These are phyloP conservation scores for Drosophila pectinifera DNA, from an alignment of 1,140 invertebrate genomes.

Conservation along the genomic window DNA sequence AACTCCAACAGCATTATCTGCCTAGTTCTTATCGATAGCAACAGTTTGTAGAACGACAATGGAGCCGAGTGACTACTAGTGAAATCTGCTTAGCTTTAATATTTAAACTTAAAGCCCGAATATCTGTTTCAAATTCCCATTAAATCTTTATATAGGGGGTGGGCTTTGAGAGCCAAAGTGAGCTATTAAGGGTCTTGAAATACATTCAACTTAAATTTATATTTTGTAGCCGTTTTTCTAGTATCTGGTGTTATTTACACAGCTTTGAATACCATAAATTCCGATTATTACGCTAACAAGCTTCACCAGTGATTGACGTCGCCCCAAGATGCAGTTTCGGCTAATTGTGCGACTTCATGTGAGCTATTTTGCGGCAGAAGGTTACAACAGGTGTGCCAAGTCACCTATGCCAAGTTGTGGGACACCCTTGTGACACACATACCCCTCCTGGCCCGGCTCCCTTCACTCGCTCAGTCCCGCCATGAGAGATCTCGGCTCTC, in stretches of 20 bases:
- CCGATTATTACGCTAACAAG: not conserved
- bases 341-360: constrained; percentile 12
- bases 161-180: not conserved
- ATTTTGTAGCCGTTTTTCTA: not conserved
- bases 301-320: not conserved
- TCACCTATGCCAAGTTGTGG: constrained; percentile 16
- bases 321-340: constrained; percentile 5
- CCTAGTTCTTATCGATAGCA: not conserved
- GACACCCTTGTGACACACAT: constrained; percentile 19
- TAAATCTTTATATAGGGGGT: not conserved
- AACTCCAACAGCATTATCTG: no score
- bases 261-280: no score
- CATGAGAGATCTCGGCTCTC: no score
- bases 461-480: constrained; percentile 5
- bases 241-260: no score
- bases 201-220: not conserved
- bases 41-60: not conserved
- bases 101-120: not conserved
- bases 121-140: not conserved
- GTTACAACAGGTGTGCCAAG: constrained; percentile 17
- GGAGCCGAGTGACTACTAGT: not conserved
- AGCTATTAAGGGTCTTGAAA: not conserved
- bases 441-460: not conserved
- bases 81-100: not conserved
- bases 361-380: constrained; percentile 12